Evolutionary conservation across 2,797 vertebrate species (phyloP).

Genomic region (Urosaurus nigricauda): DNA sequence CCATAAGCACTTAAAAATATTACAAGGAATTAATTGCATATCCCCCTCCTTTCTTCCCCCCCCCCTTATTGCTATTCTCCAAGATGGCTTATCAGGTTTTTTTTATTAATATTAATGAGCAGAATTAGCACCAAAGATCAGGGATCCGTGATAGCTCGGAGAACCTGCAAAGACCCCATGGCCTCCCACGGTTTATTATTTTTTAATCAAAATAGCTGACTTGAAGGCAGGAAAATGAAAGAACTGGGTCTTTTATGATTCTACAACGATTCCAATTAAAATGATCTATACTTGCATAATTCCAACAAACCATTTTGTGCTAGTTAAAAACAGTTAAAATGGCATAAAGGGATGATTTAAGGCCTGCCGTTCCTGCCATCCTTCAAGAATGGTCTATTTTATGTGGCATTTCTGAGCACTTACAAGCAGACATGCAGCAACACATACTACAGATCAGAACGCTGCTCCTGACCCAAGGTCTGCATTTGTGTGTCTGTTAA

Average conservation of each 20-base stretch:
- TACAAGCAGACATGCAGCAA: constrained; percentile 67
- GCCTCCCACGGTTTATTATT: constrained; percentile 83
- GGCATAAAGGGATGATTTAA: constrained; percentile 80
- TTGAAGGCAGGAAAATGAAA: constrained; percentile 83
- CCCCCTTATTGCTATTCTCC: constrained; percentile 66
- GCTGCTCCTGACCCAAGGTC: not conserved
- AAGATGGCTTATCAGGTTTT: constrained; percentile 76
- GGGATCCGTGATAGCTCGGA: constrained; percentile 73
- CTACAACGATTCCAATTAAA: constrained; percentile 83
- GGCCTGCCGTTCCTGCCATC: constrained; percentile 68
- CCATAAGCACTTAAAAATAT: constrained; percentile 82
- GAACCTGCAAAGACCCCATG: constrained; percentile 78
- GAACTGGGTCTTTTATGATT: constrained; percentile 81
- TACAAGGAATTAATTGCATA: constrained; percentile 81
- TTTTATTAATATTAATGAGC: constrained; percentile 82
- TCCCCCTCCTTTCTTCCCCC: not conserved
- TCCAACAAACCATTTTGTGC: constrained; percentile 78
- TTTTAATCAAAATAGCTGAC: constrained; percentile 84
- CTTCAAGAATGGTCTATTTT: constrained; percentile 73
- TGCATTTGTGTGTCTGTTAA: too few relatives aligned
- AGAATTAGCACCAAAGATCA: constrained; percentile 80
- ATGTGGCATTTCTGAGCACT: constrained; percentile 62
- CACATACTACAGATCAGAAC: not conserved
- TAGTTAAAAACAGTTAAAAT: constrained; percentile 83
- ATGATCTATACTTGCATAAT: constrained; percentile 82